Conservation (phyloP, 1,140 invertebrate genomes). For the Gonioctena quinquepunctata region DNA sequence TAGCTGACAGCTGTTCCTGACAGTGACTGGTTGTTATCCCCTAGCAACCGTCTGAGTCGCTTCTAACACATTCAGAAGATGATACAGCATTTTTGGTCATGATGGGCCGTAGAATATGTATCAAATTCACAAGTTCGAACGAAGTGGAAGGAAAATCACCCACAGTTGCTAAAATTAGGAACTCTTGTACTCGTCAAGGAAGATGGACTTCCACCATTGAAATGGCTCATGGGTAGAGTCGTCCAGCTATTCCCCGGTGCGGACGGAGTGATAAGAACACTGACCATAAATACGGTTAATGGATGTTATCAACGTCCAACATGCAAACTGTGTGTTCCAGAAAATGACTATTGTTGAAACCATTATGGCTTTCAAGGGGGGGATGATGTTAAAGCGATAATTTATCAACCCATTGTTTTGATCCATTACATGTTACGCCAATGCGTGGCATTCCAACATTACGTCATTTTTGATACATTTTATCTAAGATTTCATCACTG, state of each 20-base stretch:
- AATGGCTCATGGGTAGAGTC: slow-evolving; percentile 46
- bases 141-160: slow-evolving; percentile 34
- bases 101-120: slow-evolving; percentile 42
- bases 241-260: slow-evolving; percentile 41
- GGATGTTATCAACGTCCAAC: slow-evolving; percentile 18
- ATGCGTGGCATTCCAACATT: no score
- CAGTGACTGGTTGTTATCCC: background rate
- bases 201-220: slow-evolving; percentile 33
- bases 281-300: slow-evolving; percentile 41
- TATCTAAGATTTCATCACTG: no score
- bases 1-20: slow-evolving; percentile 15
- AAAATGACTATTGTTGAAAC: background rate
- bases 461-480: no score
- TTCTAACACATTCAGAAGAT: slow-evolving; percentile 16
- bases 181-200: slow-evolving; percentile 48
- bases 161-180: slow-evolving; percentile 34
- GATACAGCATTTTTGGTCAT: slow-evolving; percentile 41
- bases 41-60: slow-evolving; percentile 4
- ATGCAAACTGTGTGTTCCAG: slow-evolving; percentile 24
- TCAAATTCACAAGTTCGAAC: slow-evolving; percentile 29
- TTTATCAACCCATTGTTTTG: no score
- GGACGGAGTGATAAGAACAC: slow-evolving; percentile 39
- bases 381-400: no score
- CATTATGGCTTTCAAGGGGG: background rate
- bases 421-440: no score